Conservation (phyloP, 2,113 vertebrate species). For the Cavia porcellus region DNA sequence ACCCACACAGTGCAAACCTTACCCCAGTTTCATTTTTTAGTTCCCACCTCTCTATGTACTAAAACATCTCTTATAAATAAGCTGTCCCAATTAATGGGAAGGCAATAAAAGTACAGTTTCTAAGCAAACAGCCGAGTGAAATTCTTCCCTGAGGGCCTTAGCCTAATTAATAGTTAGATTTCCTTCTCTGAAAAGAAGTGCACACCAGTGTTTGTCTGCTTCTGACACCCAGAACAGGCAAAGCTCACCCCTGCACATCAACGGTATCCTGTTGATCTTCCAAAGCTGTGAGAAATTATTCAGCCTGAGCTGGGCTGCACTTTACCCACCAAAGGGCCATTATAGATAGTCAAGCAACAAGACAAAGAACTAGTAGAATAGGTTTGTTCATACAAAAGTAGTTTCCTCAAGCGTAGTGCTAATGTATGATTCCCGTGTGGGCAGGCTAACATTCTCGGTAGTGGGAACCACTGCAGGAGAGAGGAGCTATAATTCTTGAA, state of each 20-base stretch:
- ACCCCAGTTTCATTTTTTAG: neutral
- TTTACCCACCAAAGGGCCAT: conserved; percentile 18
- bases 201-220: neutral
- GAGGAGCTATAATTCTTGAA: neutral
- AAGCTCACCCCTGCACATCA: neutral
- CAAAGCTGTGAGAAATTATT: neutral
- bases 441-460: neutral
- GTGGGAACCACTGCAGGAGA: neutral
- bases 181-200: conserved; percentile 39
- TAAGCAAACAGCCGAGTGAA: conserved; percentile 60
- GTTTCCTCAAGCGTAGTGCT: neutral
- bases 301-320: neutral
- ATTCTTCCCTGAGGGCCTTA: conserved; percentile 38
- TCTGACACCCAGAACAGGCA: neutral
- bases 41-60: neutral
- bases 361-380: neutral
- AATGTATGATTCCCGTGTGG: neutral
- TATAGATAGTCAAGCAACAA: conserved; percentile 28
- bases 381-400: neutral
- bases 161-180: conserved; percentile 63
- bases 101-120: conserved; percentile 66
- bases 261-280: neutral
- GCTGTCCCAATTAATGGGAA: conserved; percentile 39
- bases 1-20: neutral
- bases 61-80: conserved; percentile 34